Conservation (phyloP, 2,888 invertebrate genomes). For the Tanytarsus gracilentus region DNA sequence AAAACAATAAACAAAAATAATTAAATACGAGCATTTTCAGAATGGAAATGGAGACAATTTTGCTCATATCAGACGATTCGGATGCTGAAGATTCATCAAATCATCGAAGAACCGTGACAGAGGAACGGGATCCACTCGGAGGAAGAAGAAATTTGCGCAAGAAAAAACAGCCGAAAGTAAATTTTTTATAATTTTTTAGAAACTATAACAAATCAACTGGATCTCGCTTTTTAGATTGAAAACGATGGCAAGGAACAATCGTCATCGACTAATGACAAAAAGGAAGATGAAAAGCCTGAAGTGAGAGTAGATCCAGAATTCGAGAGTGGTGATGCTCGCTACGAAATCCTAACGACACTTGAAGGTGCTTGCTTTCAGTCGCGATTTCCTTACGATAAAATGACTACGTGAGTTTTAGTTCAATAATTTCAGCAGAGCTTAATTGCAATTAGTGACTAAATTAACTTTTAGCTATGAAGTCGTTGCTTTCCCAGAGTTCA, state of each 20-base stretch:
- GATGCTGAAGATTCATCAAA: conserved; percentile 14
- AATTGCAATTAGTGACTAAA: too few species aligned
- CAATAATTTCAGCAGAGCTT: too few species aligned
- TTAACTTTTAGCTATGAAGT: conserved; percentile 44
- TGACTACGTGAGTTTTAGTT: conserved; percentile 14
- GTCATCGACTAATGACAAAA: conserved; percentile 4
- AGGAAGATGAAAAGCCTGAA: conserved; percentile 11
- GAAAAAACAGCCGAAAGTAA: conserved; percentile 21
- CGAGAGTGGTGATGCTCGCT: neutral
- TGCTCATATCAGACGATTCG: conserved; percentile 20
- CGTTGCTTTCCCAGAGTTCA: conserved; percentile 23
- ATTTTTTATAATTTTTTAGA: too few species aligned
- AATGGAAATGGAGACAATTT: conserved; percentile 18
- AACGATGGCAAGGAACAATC: conserved; percentile 7
- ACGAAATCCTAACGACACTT: conserved; percentile 8
- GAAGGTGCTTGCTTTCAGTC: conserved; percentile 17
- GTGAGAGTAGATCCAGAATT: too few species aligned
- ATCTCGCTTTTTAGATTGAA: conserved; percentile 10
- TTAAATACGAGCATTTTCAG: too few species aligned
- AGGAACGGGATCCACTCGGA: conserved; percentile 21
- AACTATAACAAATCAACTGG: too few species aligned
- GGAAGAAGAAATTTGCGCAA: conserved; percentile 19
- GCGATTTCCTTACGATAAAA: conserved; percentile 13
- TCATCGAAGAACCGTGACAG: neutral
- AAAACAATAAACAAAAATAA: too few species aligned